Conservation (phyloP, 92 coral and sea anemone genomes). For the Actinernus sp. region DNA sequence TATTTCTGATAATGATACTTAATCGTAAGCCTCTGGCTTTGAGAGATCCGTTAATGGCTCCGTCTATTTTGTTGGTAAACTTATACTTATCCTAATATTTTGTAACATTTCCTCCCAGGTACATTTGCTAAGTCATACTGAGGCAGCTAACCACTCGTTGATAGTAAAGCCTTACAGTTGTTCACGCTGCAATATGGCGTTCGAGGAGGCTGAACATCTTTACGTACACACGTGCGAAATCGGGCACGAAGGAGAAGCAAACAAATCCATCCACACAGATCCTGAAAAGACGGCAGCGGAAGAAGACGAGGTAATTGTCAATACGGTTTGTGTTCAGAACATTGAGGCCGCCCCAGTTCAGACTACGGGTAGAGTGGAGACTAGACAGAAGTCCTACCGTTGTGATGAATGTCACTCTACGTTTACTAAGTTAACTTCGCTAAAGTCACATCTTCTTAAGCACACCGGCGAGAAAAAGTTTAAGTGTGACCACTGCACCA, state of each 20-base stretch:
- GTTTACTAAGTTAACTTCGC: conserved; percentile 93
- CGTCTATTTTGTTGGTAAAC: too few species aligned
- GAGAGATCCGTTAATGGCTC: too few species aligned
- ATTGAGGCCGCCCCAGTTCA: conserved; percentile 21
- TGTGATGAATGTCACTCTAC: conserved; percentile 92
- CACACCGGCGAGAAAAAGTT: conserved; percentile 98
- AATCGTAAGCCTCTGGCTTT: too few species aligned
- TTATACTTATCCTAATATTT: too few species aligned
- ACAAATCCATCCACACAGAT: conserved; percentile 17
- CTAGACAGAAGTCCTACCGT: conserved; percentile 53
- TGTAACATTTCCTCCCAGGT: conserved; percentile 19
- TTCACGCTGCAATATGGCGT: conserved; percentile 89
- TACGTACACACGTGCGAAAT: conserved; percentile 90
- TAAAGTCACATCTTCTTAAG: conserved; percentile 92
- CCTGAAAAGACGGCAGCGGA: conserved; percentile 26
- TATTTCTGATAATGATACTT: too few species aligned
- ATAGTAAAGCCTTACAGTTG: conserved; percentile 84
- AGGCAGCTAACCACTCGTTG: conserved; percentile 38
- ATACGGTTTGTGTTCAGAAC: not conserved
- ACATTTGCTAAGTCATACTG: conserved; percentile 79
- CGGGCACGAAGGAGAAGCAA: conserved; percentile 18
- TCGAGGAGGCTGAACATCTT: conserved; percentile 92
- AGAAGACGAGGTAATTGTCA: conserved; percentile 26
- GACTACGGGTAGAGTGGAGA: conserved; percentile 13
- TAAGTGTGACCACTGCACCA: conserved; percentile 91